phyloP scores from a whole-genome alignment of 2,113 vertebrate species.

The Myodes glareolus region DNA sequence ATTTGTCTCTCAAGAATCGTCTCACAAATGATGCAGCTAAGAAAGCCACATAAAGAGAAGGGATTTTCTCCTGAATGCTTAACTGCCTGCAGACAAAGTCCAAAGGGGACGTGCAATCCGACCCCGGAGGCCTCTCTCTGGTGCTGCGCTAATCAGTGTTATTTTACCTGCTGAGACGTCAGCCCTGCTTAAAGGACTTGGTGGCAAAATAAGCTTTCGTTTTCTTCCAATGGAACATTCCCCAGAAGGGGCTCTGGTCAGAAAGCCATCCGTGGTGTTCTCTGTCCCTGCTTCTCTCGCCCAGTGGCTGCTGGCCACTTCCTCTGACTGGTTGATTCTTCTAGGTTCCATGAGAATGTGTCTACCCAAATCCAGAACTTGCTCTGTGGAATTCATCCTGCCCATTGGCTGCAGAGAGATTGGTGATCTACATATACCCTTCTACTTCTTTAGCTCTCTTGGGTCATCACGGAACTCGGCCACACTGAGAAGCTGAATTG shows the following conservation, averaged over 20 bases:
- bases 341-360: accelerated
- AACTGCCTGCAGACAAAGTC: conserved; percentile 58
- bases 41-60: conserved; percentile 55
- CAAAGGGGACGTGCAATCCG: background rate
- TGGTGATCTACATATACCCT: accelerated
- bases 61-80: conserved; percentile 70
- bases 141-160: conserved; percentile 65
- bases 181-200: conserved; percentile 52
- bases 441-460: background rate
- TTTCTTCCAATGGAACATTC: conserved; percentile 38
- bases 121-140: conserved; percentile 32
- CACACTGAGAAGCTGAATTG: background rate
- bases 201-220: conserved; percentile 15
- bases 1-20: conserved; percentile 61
- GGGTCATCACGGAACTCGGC: background rate
- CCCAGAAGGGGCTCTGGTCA: background rate
- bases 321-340: background rate
- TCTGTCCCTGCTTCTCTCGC: conserved; percentile 15
- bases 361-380: background rate
- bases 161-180: conserved; percentile 57
- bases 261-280: background rate
- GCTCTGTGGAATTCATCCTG: background rate
- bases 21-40: conserved; percentile 48
- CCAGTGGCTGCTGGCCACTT: background rate
- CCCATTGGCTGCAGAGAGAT: background rate